These are phyloP conservation scores for Clusia tigrina DNA, from an alignment of 2,888 invertebrate species.

Conservation along the genomic window DNA sequence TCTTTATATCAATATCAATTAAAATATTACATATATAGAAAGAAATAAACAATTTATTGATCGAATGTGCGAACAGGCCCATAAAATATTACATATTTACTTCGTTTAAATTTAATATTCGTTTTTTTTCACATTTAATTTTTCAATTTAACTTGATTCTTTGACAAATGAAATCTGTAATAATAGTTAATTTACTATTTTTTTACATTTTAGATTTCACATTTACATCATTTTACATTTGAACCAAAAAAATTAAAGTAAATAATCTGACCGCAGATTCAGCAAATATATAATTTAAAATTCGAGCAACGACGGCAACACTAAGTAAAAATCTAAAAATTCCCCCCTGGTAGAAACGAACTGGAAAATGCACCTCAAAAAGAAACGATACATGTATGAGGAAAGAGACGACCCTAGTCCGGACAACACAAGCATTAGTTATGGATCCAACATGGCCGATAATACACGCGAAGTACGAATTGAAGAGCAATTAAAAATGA, in stretches of 20 bases:
- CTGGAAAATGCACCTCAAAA: conserved; percentile 56
- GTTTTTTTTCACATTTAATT: no score
- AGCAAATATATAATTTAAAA: conserved; percentile 30
- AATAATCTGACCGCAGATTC: conserved; percentile 29
- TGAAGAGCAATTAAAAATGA: conserved; percentile 92
- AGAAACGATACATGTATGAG: conserved; percentile 56
- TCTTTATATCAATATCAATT: no score
- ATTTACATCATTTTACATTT: conserved; percentile 20
- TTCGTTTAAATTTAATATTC: no score
- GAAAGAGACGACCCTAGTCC: conserved; percentile 49
- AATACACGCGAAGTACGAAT: conserved; percentile 88
- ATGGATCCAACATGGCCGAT: conserved; percentile 93
- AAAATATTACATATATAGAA: no score
- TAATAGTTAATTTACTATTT: no score
- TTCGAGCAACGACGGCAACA: conserved; percentile 43
- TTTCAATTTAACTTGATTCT: no score
- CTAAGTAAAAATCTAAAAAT: conserved; percentile 36
- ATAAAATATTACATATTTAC: no score
- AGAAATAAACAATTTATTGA: no score
- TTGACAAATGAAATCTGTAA: no score
- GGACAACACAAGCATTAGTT: conserved; percentile 64
- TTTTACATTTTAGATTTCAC: no score
- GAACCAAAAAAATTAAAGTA: neutral
- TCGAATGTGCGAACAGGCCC: no score
- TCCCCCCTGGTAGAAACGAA: conserved; percentile 24